Evolutionary conservation across 2,797 vertebrate genomes (phyloP).

Genomic region (Acipenser oxyrinchus): DNA sequence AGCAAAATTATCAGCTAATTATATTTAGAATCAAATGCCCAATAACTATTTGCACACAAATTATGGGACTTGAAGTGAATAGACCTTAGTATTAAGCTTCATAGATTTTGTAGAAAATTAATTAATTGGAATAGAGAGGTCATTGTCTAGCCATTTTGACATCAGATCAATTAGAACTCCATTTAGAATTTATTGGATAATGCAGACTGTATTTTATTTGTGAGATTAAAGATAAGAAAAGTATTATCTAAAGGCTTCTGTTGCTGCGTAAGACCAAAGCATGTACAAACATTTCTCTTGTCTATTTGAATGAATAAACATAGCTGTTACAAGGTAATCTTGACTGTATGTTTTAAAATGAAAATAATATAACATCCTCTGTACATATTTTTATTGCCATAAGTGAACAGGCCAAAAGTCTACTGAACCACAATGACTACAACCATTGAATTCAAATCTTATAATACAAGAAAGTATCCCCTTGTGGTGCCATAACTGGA

Average conservation of each 20-base stretch:
- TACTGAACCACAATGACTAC: too few species aligned
- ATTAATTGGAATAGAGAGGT: constrained; percentile 97
- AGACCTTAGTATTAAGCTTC: constrained; percentile 98
- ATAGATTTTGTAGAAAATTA: constrained; percentile 97
- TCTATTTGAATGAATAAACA: too few species aligned
- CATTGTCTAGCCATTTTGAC: constrained; percentile 96
- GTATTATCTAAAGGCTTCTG: constrained; percentile 44
- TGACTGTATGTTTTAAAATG: too few species aligned
- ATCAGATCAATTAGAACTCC: constrained; percentile 92
- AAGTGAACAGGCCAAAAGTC: too few species aligned
- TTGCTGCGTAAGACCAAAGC: background rate
- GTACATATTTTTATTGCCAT: too few species aligned
- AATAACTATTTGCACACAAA: constrained; percentile 92
- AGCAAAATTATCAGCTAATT: constrained; percentile 77
- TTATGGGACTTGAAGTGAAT: constrained; percentile 95
- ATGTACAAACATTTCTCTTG: too few species aligned
- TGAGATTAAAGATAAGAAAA: constrained; percentile 56
- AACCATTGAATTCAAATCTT: too few species aligned
- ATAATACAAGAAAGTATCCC: too few species aligned
- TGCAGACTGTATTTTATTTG: constrained; percentile 59
- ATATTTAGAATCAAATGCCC: constrained; percentile 87
- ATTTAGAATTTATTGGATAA: constrained; percentile 87
- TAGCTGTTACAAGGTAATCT: too few species aligned
- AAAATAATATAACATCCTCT: too few species aligned
- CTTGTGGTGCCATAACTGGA: too few species aligned